Evolutionary conservation across 1,140 invertebrate genomes (phyloP), one percentile per base, ranked within the genome.

Genomic region (Hyles vespertilio): DNA sequence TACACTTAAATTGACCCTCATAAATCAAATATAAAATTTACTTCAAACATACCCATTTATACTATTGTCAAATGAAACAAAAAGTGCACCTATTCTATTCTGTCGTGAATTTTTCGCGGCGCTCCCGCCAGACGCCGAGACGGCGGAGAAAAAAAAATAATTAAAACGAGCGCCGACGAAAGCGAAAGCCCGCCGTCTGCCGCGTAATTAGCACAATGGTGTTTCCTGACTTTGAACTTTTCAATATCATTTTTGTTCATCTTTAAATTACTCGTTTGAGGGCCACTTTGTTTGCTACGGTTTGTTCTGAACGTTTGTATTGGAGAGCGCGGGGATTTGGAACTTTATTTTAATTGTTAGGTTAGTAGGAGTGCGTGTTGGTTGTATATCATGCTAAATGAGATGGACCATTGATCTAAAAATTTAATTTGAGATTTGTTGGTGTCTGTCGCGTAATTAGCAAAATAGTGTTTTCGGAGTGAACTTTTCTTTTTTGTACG

Each of bases 131-230:
- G 85, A 86, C 85, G 85, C 74, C 83, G 83, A 84, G 85, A 88
- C 85, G 85, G 74, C 86, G 59, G 62, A 34, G 65, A 85, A 88
- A 87, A 22, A 22, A 88, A 88, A 88, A 88, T 88, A 88, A 88
- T 88, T 88, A 88, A 88, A 88, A 85, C 84, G 74, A 75, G 63
- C 80, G 76, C 51, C 71, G 69, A 72, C 75, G 85, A 86, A 78
- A 86, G 83, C 69, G 85, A 86, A 81, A 88, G 81, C 83, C 59
- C 83, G 85, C 83, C 82, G 85, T 86, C 85, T 87, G 77, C 85
- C 78, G 73, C 81, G 85, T 88, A 88, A 88, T 88, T 88, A 88
- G 85, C 75, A 88, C 85, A 88, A 85, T 88, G 85, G 83, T 84
- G 74, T 82, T 83, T 78, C 81, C 84, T 74, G 85, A 86, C 85